Percentiles rank a stretch among this genome's conserved stretches.
phyloP scores from a whole-genome alignment of 1,140 invertebrate species.

The Rhyacophila brunnea region DNA sequence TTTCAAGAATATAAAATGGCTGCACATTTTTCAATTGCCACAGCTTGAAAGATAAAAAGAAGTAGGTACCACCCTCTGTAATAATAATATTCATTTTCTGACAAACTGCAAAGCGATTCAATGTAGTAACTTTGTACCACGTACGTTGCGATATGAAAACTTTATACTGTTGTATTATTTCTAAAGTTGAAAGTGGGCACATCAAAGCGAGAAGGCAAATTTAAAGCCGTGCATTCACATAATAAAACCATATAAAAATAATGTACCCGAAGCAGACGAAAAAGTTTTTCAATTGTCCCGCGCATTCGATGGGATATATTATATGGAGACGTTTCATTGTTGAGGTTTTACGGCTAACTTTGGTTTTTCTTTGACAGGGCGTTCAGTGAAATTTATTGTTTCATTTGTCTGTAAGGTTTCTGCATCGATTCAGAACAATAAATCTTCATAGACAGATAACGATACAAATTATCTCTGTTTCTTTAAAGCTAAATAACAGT shows the following conservation, averaged over 20 bases:
- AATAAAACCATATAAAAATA: conserved; percentile 21
- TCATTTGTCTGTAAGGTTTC: neutral
- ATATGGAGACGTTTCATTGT: no score
- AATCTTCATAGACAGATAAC: no score
- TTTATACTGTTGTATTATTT: conserved; percentile 21
- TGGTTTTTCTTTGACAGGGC: neutral
- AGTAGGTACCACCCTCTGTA: no score
- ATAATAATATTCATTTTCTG: no score
- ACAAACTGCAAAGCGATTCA: no score
- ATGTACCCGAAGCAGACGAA: conserved; percentile 10
- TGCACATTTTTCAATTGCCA: no score
- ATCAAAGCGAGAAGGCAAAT: neutral
- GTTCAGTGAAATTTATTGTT: neutral
- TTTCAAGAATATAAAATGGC: no score
- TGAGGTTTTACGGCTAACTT: neutral
- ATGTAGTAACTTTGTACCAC: no score
- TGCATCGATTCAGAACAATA: neutral
- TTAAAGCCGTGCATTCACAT: conserved; percentile 11
- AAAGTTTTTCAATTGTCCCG: conserved; percentile 29
- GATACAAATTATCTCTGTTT: no score
- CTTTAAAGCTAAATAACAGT: no score
- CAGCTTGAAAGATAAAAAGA: no score
- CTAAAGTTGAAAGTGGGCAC: conserved; percentile 12
- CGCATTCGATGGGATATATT: conserved; percentile 11
- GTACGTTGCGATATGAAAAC: conserved; percentile 15